Evolutionary conservation across 2,888 invertebrate genomes (phyloP).

Genomic region (Cryptosula pallasiana): DNA sequence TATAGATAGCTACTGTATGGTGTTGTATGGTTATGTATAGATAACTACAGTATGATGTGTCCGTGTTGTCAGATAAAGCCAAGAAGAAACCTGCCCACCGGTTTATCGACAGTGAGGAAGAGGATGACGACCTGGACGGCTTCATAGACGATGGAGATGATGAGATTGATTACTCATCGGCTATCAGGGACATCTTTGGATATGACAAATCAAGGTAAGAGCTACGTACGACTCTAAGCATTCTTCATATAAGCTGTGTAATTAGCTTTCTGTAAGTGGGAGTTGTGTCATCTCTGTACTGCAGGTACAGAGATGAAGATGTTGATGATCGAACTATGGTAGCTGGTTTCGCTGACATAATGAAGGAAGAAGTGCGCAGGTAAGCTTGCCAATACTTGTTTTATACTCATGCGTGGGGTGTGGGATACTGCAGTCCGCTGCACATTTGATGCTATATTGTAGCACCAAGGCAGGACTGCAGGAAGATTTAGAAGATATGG

Average conservation of each 20-base stretch:
- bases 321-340: conserved; percentile 17
- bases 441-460: too few species aligned
- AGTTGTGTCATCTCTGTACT: too few species aligned
- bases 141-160: conserved; percentile 11
- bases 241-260: too few species aligned
- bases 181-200: neutral
- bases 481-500: conserved; percentile 18
- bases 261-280: too few species aligned
- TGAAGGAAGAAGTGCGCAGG: conserved; percentile 21
- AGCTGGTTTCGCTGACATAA: conserved; percentile 16
- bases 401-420: too few species aligned
- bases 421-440: neutral
- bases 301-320: conserved; percentile 15
- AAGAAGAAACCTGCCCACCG: conserved; percentile 10
- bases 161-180: conserved; percentile 11
- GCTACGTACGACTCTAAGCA: too few species aligned
- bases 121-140: conserved; percentile 18
- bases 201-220: conserved; percentile 8
- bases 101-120: conserved; percentile 14
- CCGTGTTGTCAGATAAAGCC: neutral
- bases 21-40: too few species aligned
- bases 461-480: neutral
- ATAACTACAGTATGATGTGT: too few species aligned
- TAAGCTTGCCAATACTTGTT: too few species aligned
- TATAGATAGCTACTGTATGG: too few species aligned